These are phyloP conservation scores for Drosophila melanosoma DNA, from an alignment of 2,888 invertebrate species.

Conservation along the genomic window DNA sequence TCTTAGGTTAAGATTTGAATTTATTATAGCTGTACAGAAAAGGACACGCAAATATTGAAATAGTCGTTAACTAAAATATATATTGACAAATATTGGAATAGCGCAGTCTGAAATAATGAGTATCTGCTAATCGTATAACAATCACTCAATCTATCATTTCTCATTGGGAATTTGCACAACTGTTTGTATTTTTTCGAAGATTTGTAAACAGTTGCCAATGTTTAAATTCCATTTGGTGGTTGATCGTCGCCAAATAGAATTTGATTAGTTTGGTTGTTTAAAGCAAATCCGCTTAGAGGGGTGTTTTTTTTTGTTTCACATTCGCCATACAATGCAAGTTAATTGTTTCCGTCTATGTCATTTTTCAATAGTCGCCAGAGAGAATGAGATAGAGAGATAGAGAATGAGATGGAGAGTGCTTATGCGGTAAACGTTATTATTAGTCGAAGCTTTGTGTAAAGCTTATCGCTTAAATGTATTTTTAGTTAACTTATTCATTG, in stretches of 20 bases:
- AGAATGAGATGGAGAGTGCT: not conserved
- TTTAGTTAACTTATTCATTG: slow-evolving; percentile 7
- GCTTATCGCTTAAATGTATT: slow-evolving; percentile 24
- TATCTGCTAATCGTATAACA: not conserved
- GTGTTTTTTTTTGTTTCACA: slow-evolving; percentile 32
- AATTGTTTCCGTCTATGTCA: slow-evolving; percentile 74
- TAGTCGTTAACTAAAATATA: not conserved
- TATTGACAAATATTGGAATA: not conserved
- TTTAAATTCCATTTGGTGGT: slow-evolving; percentile 29
- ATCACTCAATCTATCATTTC: not conserved
- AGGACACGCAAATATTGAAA: not conserved
- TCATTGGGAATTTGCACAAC: slow-evolving; percentile 40
- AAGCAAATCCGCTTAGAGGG: slow-evolving; percentile 5
- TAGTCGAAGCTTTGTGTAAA: slow-evolving; percentile 35
- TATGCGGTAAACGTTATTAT: slow-evolving; percentile 24
- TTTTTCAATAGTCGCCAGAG: slow-evolving; percentile 35
- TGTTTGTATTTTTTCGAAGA: slow-evolving; percentile 22
- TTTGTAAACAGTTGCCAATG: slow-evolving; percentile 39
- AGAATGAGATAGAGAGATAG: not conserved
- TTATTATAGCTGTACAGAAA: not conserved
- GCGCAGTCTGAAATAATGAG: not conserved
- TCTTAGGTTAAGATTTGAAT: not conserved
- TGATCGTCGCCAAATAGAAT: slow-evolving; percentile 16
- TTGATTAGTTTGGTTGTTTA: slow-evolving; percentile 4
- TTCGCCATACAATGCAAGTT: slow-evolving; percentile 48